Percentiles rank a stretch among this genome's conserved stretches.
These are phyloP conservation scores for Aspiorhynchus laticeps DNA, from an alignment of 2,113 vertebrate species.

Conservation along the genomic window DNA sequence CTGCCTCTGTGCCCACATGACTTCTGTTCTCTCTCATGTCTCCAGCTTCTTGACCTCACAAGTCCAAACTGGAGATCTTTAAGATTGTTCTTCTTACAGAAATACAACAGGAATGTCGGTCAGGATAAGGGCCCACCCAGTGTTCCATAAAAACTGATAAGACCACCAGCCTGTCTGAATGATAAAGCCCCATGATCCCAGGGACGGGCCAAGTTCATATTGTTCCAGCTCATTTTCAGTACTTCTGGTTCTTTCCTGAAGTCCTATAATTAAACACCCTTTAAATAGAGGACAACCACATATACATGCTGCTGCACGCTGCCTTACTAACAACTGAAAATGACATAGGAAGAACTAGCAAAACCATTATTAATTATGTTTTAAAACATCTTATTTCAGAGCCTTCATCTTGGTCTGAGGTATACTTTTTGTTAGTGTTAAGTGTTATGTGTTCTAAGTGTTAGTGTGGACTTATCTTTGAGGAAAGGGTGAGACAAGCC, in stretches of 20 bases:
- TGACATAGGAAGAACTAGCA: background rate
- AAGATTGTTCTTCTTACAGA: constrained; percentile 7
- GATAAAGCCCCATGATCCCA: background rate
- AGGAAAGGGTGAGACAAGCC: background rate
- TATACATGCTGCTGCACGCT: background rate
- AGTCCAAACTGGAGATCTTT: constrained; percentile 23
- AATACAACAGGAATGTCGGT: constrained; percentile 26
- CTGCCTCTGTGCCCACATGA: background rate
- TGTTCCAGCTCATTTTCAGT: constrained; percentile 2
- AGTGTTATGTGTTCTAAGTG: background rate
- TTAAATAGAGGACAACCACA: background rate
- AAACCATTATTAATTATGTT: background rate
- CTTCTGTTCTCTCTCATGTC: background rate
- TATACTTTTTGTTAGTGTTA: background rate
- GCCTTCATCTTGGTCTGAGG: background rate
- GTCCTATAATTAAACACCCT: background rate
- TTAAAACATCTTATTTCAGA: background rate
- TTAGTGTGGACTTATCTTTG: background rate
- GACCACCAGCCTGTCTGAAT: constrained; percentile 18
- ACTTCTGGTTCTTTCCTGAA: background rate
- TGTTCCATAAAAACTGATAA: background rate
- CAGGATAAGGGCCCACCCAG: constrained; percentile 15
- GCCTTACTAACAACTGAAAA: background rate
- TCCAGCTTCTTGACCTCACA: constrained; percentile 11
- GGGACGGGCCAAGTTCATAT: background rate